Percentiles rank a stretch among this genome's conserved stretches.
Conservation (phyloP, 1,140 invertebrate species). For the Papilio helenus region DNA sequence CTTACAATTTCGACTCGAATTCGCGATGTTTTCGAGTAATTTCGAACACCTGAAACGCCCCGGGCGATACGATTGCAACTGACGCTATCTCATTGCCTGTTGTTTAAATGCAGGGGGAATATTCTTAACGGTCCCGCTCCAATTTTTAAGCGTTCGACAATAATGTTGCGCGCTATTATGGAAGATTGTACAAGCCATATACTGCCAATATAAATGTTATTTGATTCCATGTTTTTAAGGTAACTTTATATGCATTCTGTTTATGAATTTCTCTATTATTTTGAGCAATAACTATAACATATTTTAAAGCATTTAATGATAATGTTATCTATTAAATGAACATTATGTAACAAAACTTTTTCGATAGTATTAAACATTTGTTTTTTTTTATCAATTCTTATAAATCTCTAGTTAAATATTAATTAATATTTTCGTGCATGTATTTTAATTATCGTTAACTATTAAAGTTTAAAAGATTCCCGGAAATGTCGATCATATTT, state of each 20-base stretch:
- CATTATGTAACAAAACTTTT: too few relatives aligned
- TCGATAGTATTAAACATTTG: too few relatives aligned
- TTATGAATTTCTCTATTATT: background rate
- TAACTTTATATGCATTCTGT: background rate
- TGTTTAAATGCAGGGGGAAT: constrained; percentile 48
- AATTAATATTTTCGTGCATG: too few relatives aligned
- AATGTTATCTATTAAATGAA: too few relatives aligned
- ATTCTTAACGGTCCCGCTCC: constrained; percentile 46
- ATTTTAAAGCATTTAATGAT: too few relatives aligned
- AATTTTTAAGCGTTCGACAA: constrained; percentile 40
- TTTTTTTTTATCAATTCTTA: too few relatives aligned
- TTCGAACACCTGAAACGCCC: constrained; percentile 46
- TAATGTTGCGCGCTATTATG: background rate
- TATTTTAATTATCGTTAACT: background rate
- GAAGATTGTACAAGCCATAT: constrained; percentile 6
- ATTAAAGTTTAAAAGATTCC: background rate
- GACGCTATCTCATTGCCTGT: constrained; percentile 50
- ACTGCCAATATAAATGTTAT: background rate
- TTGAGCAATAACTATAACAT: too few relatives aligned
- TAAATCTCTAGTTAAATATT: too few relatives aligned
- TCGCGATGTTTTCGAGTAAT: constrained; percentile 49
- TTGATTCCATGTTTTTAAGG: background rate
- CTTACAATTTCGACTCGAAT: constrained; percentile 49
- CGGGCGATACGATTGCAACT: constrained; percentile 51
- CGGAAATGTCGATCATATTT: background rate